These are phyloP conservation scores for Opisthograptis luteolata DNA, from an alignment of 2,888 invertebrate species.

Conservation along the genomic window DNA sequence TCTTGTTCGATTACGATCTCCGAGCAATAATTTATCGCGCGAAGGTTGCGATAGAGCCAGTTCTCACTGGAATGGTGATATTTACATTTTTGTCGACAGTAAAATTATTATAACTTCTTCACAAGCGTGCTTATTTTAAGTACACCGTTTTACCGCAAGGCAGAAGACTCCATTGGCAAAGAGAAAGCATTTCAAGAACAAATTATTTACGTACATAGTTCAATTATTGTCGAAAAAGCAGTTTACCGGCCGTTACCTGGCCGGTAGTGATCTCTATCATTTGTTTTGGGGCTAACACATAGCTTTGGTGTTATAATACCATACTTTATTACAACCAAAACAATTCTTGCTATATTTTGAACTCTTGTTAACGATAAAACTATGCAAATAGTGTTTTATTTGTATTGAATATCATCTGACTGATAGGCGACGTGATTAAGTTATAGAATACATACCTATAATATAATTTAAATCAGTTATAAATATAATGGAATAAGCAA, in stretches of 20 bases:
- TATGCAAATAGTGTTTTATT: neutral
- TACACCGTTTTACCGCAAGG: too few relatives aligned
- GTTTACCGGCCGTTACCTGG: neutral
- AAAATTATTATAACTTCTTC: too few relatives aligned
- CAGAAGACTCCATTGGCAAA: neutral
- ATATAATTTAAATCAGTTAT: constrained; percentile 26
- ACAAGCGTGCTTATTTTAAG: too few relatives aligned
- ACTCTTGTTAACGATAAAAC: neutral
- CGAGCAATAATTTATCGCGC: too few relatives aligned
- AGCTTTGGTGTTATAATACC: neutral
- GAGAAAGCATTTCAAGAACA: too few relatives aligned
- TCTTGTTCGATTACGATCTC: constrained; percentile 39
- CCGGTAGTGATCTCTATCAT: too few relatives aligned
- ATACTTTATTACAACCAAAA: neutral
- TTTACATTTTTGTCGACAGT: too few relatives aligned
- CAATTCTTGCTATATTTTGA: neutral
- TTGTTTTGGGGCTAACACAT: neutral
- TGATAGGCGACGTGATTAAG: constrained; percentile 4
- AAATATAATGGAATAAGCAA: constrained; percentile 25
- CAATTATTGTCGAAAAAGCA: neutral
- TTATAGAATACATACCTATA: constrained; percentile 26
- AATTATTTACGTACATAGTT: too few relatives aligned
- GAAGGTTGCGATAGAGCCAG: neutral
- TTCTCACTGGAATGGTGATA: neutral
- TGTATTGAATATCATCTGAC: neutral